These are phyloP conservation scores for Synanthedon formicaeformis DNA, from an alignment of 2,888 invertebrate genomes.

Conservation along the genomic window DNA sequence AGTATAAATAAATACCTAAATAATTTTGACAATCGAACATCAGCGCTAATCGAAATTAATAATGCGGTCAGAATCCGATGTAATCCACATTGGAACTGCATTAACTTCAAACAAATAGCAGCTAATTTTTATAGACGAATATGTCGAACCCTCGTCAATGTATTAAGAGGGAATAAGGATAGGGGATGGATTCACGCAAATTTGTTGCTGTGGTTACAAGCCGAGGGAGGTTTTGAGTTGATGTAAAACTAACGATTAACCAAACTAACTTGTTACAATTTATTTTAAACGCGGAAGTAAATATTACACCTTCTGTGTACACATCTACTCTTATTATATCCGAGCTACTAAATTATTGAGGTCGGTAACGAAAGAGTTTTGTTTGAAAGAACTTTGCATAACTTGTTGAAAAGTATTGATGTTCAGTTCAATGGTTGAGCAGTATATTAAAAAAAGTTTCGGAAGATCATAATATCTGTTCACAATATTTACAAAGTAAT, in stretches of 20 bases:
- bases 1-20: neutral
- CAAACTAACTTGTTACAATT: neutral
- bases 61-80: conserved; percentile 2
- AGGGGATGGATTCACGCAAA: conserved; percentile 22
- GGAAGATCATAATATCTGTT: neutral
- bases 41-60: conserved; percentile 1
- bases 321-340: neutral
- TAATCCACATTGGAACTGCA: conserved; percentile 20
- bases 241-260: neutral
- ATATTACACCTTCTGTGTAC: neutral
- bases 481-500: neutral
- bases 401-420: neutral
- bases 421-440: neutral
- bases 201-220: conserved; percentile 28
- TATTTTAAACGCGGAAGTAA: neutral
- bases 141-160: conserved; percentile 32
- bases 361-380: neutral
- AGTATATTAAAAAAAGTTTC: neutral
- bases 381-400: neutral
- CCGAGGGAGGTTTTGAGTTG: conserved; percentile 6
- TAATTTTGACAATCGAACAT: neutral
- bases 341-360: neutral
- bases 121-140: conserved; percentile 11
- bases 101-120: conserved; percentile 15
- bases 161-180: conserved; percentile 17